These are phyloP conservation scores for Siderastrea siderea DNA, from an alignment of 92 coral and sea anemone species.

Conservation along the genomic window DNA sequence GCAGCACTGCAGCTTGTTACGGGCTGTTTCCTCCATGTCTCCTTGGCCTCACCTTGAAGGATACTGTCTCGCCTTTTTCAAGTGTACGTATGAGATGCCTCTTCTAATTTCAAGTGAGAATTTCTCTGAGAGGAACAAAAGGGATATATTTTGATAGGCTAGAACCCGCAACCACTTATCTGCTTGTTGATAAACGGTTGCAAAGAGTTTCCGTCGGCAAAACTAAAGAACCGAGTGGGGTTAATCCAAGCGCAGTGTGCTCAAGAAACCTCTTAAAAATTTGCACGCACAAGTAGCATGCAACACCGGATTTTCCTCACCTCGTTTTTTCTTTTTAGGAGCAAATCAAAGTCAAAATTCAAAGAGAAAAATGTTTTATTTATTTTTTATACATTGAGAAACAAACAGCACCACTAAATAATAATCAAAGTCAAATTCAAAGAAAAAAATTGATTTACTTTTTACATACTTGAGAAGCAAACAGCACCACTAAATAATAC, in stretches of 20 bases:
- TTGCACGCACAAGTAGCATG: slow-evolving; percentile 28
- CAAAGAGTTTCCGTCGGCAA: slow-evolving; percentile 51
- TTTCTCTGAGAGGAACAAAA: background rate
- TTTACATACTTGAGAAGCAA: too few relatives aligned
- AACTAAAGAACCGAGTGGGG: slow-evolving; percentile 25
- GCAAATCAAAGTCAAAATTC: background rate
- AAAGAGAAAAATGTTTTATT: too few relatives aligned
- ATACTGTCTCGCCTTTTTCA: background rate
- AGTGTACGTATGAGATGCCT: background rate
- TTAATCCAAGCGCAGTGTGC: slow-evolving; percentile 28
- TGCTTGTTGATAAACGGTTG: slow-evolving; percentile 43
- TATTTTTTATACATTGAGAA: too few relatives aligned
- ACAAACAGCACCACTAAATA: too few relatives aligned
- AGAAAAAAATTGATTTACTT: too few relatives aligned
- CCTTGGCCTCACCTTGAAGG: background rate
- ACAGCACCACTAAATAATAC: too few relatives aligned
- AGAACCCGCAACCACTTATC: slow-evolving; percentile 26
- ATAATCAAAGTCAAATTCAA: too few relatives aligned
- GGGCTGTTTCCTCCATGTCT: too few relatives aligned
- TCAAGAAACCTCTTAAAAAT: slow-evolving; percentile 33
- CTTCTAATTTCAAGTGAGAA: slow-evolving; percentile 3
- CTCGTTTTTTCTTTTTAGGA: background rate
- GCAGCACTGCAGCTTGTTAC: too few relatives aligned
- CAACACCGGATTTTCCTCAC: background rate
- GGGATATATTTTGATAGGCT: background rate